Base-by-base conservation (phyloP, 2,797 vertebrate species). In the Lindbergichthys nudifrons region DNA sequence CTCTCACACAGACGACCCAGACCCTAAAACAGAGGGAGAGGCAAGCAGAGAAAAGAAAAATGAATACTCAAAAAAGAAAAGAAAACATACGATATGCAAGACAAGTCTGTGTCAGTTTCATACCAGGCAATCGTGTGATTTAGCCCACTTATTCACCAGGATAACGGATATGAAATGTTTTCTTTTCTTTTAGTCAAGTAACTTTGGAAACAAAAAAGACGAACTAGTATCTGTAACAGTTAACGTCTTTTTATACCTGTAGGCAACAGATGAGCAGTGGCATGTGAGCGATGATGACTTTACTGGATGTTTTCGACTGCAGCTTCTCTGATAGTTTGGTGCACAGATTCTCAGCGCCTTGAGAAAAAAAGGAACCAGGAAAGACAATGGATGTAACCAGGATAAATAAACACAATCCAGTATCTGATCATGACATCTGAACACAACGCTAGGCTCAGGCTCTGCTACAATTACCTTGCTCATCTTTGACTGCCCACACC, bases 401-500 rank as follows among this genome's bases (percentile, higher is more conserved):
- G 50, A 43, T 3, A 64, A 42, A 54, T 36, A 21, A 75, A 71
- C 54, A 64, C 46, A 41, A 26, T 47, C 13, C 61, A 62, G 43
- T n/a, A 48, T 57, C 52, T 67, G 54, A 74, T 72, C 16, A 58
- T 51, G 9, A 23, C 51, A 30, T 43, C 13, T 11, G 48, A 81
- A 54, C 46, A 72, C 9, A 21, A 18, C 11, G 41, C 47, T 53
- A 36, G 65, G 75, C 64, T 78, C 57, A 36, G 53, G 45, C 65
- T 14, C 18, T 10, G 39, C 46, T 61, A 43, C 43, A 48, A 85
- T 86, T 89, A 99, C 98, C 96, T 95, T 99, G 97, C 76, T 99
- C 97, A 19, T 99, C 98, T 87, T 97, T 98, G 80, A 97, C 96
- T 0, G 97, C 97, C 97, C 97, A 99, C 87, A 98, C 97, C 97